Conservation (phyloP, 2,797 vertebrate species). For the Acrocephalus scirpaceus region DNA sequence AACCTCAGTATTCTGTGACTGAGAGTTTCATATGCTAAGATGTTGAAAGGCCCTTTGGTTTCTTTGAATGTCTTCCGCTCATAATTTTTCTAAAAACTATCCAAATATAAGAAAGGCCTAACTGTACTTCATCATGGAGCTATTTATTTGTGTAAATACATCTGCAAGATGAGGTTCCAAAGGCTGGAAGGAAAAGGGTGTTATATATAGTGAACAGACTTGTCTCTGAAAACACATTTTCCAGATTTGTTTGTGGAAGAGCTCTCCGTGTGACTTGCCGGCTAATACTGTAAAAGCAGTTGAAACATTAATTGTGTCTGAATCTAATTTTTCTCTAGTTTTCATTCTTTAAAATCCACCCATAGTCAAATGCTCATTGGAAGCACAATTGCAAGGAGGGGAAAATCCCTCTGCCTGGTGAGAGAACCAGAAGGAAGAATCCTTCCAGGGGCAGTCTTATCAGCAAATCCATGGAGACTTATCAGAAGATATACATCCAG, state of each 20-base stretch:
- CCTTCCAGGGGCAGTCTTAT: constrained; percentile 40
- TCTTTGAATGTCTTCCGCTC: neutral
- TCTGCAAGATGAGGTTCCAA: neutral
- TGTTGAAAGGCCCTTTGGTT: neutral
- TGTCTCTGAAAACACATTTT: neutral
- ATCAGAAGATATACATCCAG: constrained; percentile 49
- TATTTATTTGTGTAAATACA: neutral
- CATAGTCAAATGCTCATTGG: neutral
- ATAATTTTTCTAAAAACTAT: neutral
- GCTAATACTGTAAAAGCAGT: neutral
- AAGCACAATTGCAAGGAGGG: neutral
- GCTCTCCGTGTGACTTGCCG: neutral
- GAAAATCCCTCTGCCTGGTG: neutral
- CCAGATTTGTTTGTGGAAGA: neutral
- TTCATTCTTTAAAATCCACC: neutral
- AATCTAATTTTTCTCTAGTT: neutral
- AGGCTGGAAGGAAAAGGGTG: neutral
- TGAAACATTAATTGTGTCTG: neutral
- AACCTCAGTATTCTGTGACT: neutral
- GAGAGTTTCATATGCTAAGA: neutral
- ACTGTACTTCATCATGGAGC: neutral
- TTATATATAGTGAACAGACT: neutral
- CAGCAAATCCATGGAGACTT: constrained; percentile 47
- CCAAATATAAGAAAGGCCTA: neutral
- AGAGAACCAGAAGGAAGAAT: constrained; percentile 33